Conservation (phyloP, 2,113 vertebrate species). For the Melozone crissalis region DNA sequence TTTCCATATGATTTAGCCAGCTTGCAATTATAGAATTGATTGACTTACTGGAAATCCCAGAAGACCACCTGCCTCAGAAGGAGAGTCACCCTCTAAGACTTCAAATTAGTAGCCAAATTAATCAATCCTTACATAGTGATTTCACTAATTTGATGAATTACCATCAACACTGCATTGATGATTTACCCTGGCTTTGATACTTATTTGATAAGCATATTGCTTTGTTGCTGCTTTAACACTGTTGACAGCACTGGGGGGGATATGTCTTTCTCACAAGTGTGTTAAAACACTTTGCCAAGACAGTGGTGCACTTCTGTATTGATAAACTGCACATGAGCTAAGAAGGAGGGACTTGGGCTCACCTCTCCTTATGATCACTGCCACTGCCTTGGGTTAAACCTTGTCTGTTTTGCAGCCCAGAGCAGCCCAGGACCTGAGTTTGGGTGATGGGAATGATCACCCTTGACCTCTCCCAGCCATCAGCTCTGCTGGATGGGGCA, state of each 20-base stretch:
- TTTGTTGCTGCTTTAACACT: neutral
- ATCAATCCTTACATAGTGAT: constrained; percentile 28
- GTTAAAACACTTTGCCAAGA: neutral
- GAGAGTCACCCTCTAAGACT: neutral
- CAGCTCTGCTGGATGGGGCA: neutral
- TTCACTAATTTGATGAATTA: constrained; percentile 29
- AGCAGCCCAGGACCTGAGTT: neutral
- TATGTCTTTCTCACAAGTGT: neutral
- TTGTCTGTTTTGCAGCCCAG: neutral
- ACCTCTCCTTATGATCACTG: neutral
- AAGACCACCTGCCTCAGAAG: neutral
- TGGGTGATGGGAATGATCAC: neutral
- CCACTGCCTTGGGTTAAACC: rapidly evolving
- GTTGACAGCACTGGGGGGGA: neutral
- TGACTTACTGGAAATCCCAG: constrained; percentile 22
- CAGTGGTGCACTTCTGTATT: neutral
- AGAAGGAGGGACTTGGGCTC: neutral
- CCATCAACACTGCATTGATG: neutral
- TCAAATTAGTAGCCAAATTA: constrained; percentile 40
- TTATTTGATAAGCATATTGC: neutral
- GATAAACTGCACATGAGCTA: neutral
- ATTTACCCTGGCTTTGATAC: neutral
- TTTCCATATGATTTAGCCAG: neutral
- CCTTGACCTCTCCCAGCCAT: neutral
- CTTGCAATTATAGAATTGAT: constrained; percentile 3